A percentile compares a stretch with the other conserved stretches of the same genome.
These are phyloP conservation scores for Ctenoplectra terminalis DNA, from an alignment of 1,140 invertebrate genomes.

Conservation along the genomic window DNA sequence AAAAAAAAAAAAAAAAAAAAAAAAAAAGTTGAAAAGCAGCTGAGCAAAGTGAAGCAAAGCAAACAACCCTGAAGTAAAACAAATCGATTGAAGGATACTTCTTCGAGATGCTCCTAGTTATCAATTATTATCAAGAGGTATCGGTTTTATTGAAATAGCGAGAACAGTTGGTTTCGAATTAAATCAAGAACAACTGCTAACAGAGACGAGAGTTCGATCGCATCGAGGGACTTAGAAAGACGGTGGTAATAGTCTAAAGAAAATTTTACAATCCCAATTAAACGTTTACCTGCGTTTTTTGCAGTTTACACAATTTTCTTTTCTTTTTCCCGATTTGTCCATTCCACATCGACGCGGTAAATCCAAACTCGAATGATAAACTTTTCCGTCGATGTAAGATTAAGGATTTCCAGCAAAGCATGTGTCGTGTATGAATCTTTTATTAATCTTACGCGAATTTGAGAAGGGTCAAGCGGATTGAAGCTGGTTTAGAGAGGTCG, in stretches of 20 bases:
- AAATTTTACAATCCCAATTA: slow-evolving; percentile 23
- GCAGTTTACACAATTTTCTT: not conserved
- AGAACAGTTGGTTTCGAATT: slow-evolving; percentile 35
- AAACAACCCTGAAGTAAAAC: not conserved
- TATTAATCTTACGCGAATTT: slow-evolving; percentile 32
- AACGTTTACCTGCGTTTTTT: slow-evolving; percentile 1
- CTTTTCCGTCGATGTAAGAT: not conserved
- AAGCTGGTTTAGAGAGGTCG: slow-evolving; percentile 1
- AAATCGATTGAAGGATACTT: slow-evolving; percentile 22
- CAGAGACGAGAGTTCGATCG: slow-evolving; percentile 1
- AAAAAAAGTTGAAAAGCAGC: slow-evolving; percentile 1
- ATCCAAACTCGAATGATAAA: too few species aligned
- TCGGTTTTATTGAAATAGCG: slow-evolving; percentile 36
- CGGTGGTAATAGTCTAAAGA: too few species aligned
- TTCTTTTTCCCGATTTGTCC: too few species aligned
- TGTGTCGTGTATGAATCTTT: slow-evolving; percentile 17
- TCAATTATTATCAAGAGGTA: slow-evolving; percentile 49
- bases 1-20: too few species aligned
- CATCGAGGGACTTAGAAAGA: not conserved
- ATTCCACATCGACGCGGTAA: not conserved
- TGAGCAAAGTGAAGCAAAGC: not conserved
- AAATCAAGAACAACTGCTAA: slow-evolving; percentile 25
- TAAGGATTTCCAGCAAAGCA: not conserved
- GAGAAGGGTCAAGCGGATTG: not conserved
- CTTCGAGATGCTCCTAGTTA: slow-evolving; percentile 31